Evolutionary conservation across 2,113 vertebrate species (phyloP).

Genomic region (Larimichthys polyactis): DNA sequence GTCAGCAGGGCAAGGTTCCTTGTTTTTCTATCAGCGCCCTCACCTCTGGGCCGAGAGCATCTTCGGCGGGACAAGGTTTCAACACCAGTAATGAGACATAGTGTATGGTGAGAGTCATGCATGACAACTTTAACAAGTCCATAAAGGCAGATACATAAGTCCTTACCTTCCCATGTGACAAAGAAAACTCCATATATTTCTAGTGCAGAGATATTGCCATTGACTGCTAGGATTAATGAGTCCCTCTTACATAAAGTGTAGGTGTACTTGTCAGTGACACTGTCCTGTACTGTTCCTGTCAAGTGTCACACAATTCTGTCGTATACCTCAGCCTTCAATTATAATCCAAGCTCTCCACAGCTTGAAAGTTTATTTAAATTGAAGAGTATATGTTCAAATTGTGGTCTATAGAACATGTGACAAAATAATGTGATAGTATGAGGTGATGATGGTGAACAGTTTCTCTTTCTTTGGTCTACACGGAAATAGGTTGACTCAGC

Average conservation of each 20-base stretch:
- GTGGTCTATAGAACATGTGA: not conserved
- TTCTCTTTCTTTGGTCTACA: not conserved
- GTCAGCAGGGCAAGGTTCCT: slow-evolving; percentile 67
- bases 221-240: slow-evolving; percentile 67
- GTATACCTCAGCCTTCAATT: slow-evolving; percentile 45
- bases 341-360: slow-evolving; percentile 5
- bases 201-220: slow-evolving; percentile 19
- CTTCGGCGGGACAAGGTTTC: slow-evolving; percentile 37
- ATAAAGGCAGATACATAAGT: slow-evolving; percentile 34
- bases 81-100: slow-evolving; percentile 55
- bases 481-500: not conserved
- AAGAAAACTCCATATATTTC: slow-evolving; percentile 28
- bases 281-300: slow-evolving; percentile 43
- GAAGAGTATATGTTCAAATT: slow-evolving; percentile 3
- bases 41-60: slow-evolving; percentile 53
- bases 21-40: slow-evolving; percentile 64
- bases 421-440: not conserved
- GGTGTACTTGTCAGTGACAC: slow-evolving; percentile 56
- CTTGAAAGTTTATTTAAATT: slow-evolving; percentile 5
- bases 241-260: slow-evolving; percentile 44
- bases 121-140: slow-evolving; percentile 57
- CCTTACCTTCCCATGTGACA: slow-evolving; percentile 25
- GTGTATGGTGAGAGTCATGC: slow-evolving; percentile 23
- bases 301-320: slow-evolving; percentile 43
- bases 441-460: not conserved